These are phyloP conservation scores for Pseudorhiza aurosa DNA, from an alignment of 30 jellyfish, hydroid and myxozoan species.

Conservation along the genomic window DNA sequence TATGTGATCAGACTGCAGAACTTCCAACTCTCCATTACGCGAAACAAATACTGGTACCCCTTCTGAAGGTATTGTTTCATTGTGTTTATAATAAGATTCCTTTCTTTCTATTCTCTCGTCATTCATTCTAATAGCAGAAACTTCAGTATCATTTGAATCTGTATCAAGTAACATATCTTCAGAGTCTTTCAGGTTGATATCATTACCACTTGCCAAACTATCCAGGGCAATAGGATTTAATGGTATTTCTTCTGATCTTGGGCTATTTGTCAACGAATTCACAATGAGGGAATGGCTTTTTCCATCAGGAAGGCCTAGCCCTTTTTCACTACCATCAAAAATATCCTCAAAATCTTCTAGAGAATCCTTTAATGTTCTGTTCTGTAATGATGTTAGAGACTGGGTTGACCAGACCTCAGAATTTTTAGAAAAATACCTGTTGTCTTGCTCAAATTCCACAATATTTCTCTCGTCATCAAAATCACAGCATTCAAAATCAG, in stretches of 20 bases:
- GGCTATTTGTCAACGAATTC: neutral
- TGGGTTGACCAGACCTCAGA: neutral
- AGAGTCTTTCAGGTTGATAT: neutral
- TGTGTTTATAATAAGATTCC: neutral
- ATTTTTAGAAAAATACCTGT: neutral
- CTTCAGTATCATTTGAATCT: neutral
- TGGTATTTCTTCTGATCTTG: neutral
- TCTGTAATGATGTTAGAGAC: neutral
- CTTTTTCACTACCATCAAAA: neutral
- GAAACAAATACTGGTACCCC: conserved; percentile 16
- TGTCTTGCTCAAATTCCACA: neutral
- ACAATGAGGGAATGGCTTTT: neutral
- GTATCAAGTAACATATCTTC: neutral
- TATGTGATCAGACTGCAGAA: conserved; percentile 59
- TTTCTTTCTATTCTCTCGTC: neutral
- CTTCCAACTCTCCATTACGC: conserved; percentile 58
- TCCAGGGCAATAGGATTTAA: neutral
- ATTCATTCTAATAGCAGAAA: neutral
- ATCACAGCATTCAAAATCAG: conserved; percentile 17
- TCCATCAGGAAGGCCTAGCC: neutral
- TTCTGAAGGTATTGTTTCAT: neutral
- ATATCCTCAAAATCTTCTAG: neutral
- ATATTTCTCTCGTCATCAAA: neutral
- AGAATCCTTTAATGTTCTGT: neutral
- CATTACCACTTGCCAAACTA: neutral